Percentiles rank a stretch among this genome's conserved stretches.
phyloP scores from a whole-genome alignment of 2,113 vertebrate species.

The Chaetodon trifascialis region DNA sequence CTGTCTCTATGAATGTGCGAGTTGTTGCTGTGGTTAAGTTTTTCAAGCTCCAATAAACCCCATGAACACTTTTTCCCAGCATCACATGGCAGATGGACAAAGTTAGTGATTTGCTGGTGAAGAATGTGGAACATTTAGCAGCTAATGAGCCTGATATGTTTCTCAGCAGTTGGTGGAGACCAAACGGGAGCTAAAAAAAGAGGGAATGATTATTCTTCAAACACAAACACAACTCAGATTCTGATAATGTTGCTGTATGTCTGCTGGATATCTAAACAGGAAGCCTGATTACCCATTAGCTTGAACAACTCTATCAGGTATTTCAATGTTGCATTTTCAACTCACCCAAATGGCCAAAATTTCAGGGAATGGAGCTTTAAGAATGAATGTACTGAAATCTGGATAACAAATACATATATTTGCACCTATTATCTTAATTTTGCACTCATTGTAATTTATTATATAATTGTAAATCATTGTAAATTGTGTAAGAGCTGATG shows the following conservation, averaged over 20 bases:
- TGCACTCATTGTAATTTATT: background rate
- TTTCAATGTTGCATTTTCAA: background rate
- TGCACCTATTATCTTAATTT: background rate
- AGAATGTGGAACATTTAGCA: conserved; percentile 1
- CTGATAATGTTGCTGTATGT: background rate
- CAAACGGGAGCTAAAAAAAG: conserved; percentile 1
- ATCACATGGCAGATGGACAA: background rate
- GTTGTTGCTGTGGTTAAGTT: background rate
- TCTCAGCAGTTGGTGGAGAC: background rate
- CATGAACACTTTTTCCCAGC: background rate
- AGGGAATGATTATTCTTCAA: too few relatives aligned
- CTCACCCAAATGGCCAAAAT: background rate
- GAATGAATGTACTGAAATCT: background rate
- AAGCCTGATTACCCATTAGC: background rate
- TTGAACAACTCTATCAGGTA: background rate
- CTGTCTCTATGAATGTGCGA: background rate
- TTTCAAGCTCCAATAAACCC: background rate
- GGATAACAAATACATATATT: background rate
- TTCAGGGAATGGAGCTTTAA: too few relatives aligned
- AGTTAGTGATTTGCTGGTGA: conserved; percentile 4
- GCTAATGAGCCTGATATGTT: background rate
- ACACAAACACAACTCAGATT: background rate
- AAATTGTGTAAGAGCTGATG: background rate
- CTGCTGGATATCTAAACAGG: background rate
- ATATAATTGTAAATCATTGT: too few relatives aligned